Conservation (phyloP, 2,888 invertebrate species). For the Cordilura impudica region DNA sequence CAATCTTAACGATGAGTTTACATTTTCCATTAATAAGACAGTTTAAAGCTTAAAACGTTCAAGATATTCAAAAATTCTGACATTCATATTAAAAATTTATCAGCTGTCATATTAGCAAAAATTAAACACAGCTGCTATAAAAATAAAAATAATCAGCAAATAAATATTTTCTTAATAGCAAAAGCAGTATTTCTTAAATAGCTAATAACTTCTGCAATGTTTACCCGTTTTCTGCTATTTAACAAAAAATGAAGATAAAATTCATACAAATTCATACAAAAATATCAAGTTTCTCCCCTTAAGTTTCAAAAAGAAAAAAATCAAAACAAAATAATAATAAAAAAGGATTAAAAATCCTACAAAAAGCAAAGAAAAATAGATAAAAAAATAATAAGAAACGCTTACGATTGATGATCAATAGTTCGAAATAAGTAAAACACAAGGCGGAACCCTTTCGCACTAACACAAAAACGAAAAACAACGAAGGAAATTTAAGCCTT, state of each 20-base stretch:
- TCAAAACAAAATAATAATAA: neutral
- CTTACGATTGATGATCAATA: slow-evolving; percentile 55
- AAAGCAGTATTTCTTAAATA: slow-evolving; percentile 24
- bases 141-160: neutral
- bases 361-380: slow-evolving; percentile 45
- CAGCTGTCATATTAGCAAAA: slow-evolving; percentile 59
- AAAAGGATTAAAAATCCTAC: slow-evolving; percentile 35
- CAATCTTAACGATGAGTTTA: too few relatives aligned
- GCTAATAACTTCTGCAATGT: slow-evolving; percentile 40
- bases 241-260: slow-evolving; percentile 42
- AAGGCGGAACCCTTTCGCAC: slow-evolving; percentile 66
- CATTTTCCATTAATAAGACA: too few relatives aligned
- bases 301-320: slow-evolving; percentile 13
- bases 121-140: slow-evolving; percentile 47
- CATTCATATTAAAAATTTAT: slow-evolving; percentile 22
- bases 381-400: slow-evolving; percentile 41
- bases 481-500: slow-evolving; percentile 65
- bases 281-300: slow-evolving; percentile 62
- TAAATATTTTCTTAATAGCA: slow-evolving; percentile 21
- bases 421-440: slow-evolving; percentile 27
- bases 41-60: too few relatives aligned
- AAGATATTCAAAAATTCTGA: too few relatives aligned
- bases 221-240: slow-evolving; percentile 40
- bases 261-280: slow-evolving; percentile 55
- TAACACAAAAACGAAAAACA: slow-evolving; percentile 40